These are phyloP conservation scores for Physocephala rufipes DNA, from an alignment of 2,888 invertebrate species.

Conservation along the genomic window DNA sequence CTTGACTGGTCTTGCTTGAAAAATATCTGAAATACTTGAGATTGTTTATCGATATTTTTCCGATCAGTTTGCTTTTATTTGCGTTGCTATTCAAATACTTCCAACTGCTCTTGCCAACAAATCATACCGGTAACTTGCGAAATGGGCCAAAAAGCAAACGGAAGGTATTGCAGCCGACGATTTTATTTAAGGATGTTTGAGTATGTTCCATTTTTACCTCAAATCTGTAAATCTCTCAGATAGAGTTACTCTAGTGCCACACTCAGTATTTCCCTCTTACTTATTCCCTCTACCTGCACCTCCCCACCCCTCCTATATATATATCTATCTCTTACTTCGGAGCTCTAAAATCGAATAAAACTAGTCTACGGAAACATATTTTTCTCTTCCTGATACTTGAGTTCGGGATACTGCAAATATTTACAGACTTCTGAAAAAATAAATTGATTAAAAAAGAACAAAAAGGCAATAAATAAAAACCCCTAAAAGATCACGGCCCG, in stretches of 20 bases:
- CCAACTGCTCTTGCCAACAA: neutral
- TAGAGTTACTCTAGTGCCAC: neutral
- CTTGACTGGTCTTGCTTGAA: neutral
- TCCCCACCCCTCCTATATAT: too few species aligned
- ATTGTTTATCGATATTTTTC: conserved; percentile 21
- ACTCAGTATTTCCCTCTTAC: neutral
- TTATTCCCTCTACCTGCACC: too few species aligned
- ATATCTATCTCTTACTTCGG: too few species aligned
- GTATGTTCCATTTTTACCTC: neutral
- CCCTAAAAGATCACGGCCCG: too few species aligned
- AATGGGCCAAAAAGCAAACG: neutral
- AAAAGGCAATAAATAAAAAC: too few species aligned
- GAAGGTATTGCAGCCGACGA: neutral
- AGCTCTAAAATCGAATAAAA: too few species aligned
- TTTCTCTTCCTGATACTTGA: too few species aligned
- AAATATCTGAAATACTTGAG: conserved; percentile 3
- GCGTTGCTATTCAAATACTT: conserved; percentile 32
- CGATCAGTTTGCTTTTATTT: conserved; percentile 22
- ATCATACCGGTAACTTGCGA: conserved; percentile 5
- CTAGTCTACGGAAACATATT: too few species aligned
- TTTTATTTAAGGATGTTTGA: conserved; percentile 18
- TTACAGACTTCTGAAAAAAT: too few species aligned
- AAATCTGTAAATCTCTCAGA: too few species aligned
- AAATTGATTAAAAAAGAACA: too few species aligned
- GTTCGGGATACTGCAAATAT: too few species aligned